Evolutionary conservation across 1,140 invertebrate species (phyloP), one percentile per base, ranked within the genome.

Genomic region (Ericerus pela): DNA sequence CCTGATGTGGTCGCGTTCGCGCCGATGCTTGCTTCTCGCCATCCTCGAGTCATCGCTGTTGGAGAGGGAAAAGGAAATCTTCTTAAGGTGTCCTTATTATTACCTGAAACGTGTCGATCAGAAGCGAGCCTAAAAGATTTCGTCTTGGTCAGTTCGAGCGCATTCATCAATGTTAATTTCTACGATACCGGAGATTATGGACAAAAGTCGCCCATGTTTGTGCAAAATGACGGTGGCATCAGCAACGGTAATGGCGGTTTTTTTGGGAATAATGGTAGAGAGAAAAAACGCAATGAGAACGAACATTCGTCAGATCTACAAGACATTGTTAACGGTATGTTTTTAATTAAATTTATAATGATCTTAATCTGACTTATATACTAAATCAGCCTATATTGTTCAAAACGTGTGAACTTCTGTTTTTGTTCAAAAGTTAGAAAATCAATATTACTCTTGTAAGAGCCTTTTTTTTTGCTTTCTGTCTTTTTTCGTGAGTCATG

Each of bases 1-100:
- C 81, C 84, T 1, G 86, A 89, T 61, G 82, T 96, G 2, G 88
- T 96, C 22, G 90, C 89, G 1, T 87, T 95, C 67, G 88, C 89
- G 0, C 90, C 89, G 0, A 88, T 88, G 79, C 77, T 88, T 1
- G 86, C 88, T 1, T 88, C 87, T 0, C 80, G 84, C 65, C 86
- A 91, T 73, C 91, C 88, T 0, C 73, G 89, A 22, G 88, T 95
- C 16, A 92, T 93, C 53, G 90, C 89, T 47, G 83, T 95, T 4
- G 87, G 88, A 37, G 85, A 93, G 70, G 93, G 85, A 62, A 71
- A 75, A 26, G 84, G 84, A 1, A 80, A 86, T 62, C 68, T 87
- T n/a, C 68, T 88, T 27, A 78, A 79, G 60, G 78, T 87, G 1
- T 68, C 72, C n/a, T 62, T 80, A 47, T 67, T 74, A 37, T 64